A percentile compares a stretch with the other conserved stretches of the same genome.
Evolutionary conservation across 2,113 vertebrate genomes (phyloP).

Genomic region (Collichthys lucidus): DNA sequence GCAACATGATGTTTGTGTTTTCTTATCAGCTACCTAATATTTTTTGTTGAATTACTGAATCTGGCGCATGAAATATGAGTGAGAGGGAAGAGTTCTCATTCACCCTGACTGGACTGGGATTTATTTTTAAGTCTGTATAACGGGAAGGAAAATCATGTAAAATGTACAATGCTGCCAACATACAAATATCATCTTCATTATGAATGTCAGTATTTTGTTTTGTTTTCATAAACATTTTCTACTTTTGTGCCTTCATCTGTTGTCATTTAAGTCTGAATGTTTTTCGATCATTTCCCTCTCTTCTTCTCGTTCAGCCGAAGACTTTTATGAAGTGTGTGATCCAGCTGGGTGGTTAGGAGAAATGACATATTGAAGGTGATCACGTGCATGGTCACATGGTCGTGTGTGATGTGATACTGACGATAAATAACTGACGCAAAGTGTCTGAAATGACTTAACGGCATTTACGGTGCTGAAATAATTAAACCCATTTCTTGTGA

Average conservation of each 20-base stretch:
- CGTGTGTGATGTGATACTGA: slow-evolving; percentile 35
- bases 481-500: slow-evolving; percentile 2
- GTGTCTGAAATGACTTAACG: slow-evolving; percentile 18
- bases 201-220: slow-evolving; percentile 59
- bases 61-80: slow-evolving; percentile 3
- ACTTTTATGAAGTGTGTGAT: slow-evolving; percentile 87
- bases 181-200: background rate
- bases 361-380: slow-evolving; percentile 90
- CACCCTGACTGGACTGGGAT: slow-evolving; percentile 40
- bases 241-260: slow-evolving; percentile 28
- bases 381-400: slow-evolving; percentile 77
- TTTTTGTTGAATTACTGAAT: slow-evolving; percentile 31
- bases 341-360: slow-evolving; percentile 88
- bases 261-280: slow-evolving; percentile 24
- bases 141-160: slow-evolving; percentile 7
- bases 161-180: slow-evolving; percentile 27
- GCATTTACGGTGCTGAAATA: slow-evolving; percentile 13
- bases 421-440: slow-evolving; percentile 16
- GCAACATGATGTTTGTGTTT: slow-evolving; percentile 35
- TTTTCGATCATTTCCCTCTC: slow-evolving; percentile 67
- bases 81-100: slow-evolving; percentile 35
- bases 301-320: slow-evolving; percentile 83
- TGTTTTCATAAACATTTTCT: slow-evolving; percentile 58
- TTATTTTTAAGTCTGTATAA: slow-evolving; percentile 20
- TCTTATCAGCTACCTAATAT: slow-evolving; percentile 15